Evolutionary conservation across 1,140 invertebrate genomes (phyloP), one percentile per base, ranked within the genome.

Genomic region (Cotesia glomerata): DNA sequence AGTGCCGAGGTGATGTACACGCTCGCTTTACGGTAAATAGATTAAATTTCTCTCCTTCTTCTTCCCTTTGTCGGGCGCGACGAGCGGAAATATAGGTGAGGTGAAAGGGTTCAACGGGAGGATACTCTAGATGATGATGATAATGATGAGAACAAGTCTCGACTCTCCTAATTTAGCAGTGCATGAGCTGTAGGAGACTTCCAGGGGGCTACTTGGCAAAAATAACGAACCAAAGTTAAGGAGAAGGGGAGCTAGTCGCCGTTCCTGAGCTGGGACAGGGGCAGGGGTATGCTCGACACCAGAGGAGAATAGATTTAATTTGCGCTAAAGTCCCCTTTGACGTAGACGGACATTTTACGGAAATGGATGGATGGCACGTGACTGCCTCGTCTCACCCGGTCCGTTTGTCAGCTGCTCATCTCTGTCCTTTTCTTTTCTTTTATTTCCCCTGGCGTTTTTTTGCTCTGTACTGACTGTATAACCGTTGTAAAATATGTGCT

Each of bases 331-430:
- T 66, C 71, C 71, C 63, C 71, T 72, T 72, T 72, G 63, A 63
- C 65, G 56, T 64, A 56, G 7, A 66, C 59, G 52, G 51, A 65
- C 69, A 72, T 73, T 71, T 71, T 71, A 72, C 77, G 79, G 77
- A 81, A 83, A 80, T 82, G 79, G 79, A 80, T 81, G 76, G 79
- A 82, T 73, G 77, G 79, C 79, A 78, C 78, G 80, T 80, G 80
- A 82, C 79, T 75, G 71, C 54, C 69, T 67, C 69, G 67, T 69
- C 64, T 36, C 36, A 64, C 64, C 66, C 66, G 54, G 65, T 72
- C 66, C 66, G 54, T 70, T 72, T 35, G 61, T 72, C 56, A 58
- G 18, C 16, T 54, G 13, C 9, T 54, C 64, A 5, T 39, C n/a
- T 36, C 39, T 16, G 39, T 18, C 16, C 56, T 9, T 26, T 9